phyloP scores from a whole-genome alignment of 2,888 invertebrate genomes.

The Meiosimyza platycephala region DNA sequence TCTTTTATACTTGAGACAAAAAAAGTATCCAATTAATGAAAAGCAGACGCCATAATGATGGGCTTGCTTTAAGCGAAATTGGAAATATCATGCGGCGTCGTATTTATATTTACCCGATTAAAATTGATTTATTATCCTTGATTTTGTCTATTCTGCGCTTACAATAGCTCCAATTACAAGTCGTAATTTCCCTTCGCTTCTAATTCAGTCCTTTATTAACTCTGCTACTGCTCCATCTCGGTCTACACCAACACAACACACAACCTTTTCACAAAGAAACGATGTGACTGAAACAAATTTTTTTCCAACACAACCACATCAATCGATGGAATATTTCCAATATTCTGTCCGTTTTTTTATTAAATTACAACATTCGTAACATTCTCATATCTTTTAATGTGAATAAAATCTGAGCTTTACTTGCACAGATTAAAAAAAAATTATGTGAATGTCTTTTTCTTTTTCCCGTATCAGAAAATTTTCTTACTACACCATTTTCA shows the following conservation, averaged over 20 bases:
- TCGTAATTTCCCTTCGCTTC: constrained; percentile 11
- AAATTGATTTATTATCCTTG: constrained; percentile 21
- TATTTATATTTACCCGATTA: constrained; percentile 27
- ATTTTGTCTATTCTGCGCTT: neutral
- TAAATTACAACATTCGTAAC: neutral
- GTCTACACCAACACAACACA: neutral
- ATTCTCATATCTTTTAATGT: too few species aligned
- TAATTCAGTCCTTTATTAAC: constrained; percentile 13
- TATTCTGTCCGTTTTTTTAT: constrained; percentile 9
- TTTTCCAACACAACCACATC: neutral
- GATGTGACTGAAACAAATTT: constrained; percentile 8
- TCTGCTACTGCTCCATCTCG: constrained; percentile 13
- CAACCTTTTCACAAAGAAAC: constrained; percentile 31
- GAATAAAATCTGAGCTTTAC: too few species aligned
- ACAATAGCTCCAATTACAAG: neutral
- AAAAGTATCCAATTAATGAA: neutral
- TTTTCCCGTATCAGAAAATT: constrained; percentile 31
- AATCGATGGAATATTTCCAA: neutral
- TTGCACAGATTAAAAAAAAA: too few species aligned
- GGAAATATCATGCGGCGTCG: neutral
- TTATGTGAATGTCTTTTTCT: neutral
- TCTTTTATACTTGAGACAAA: neutral
- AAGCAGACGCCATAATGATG: neutral
- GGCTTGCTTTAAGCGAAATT: neutral
- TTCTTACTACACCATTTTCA: constrained; percentile 44